A percentile compares a stretch with the other conserved stretches of the same genome.
phyloP scores from a whole-genome alignment of 2,113 vertebrate genomes.

The Amphiprion percula region DNA sequence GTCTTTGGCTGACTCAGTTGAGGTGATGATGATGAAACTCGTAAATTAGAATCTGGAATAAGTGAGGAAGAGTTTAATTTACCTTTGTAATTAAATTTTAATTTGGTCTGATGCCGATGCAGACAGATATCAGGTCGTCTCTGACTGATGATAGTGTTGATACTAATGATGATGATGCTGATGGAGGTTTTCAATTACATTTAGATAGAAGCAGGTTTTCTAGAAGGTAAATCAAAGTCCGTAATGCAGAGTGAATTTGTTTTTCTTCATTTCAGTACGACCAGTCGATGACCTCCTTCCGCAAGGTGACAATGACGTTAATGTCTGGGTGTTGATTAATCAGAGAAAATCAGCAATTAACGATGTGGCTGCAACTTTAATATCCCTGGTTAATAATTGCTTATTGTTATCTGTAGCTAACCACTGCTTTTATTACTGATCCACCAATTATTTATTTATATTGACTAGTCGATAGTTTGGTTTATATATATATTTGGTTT shows the following conservation, averaged over 20 bases:
- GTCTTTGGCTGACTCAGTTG: slow-evolving; percentile 50
- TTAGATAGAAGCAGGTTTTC: background rate
- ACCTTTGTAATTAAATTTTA: background rate
- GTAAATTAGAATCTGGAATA: background rate
- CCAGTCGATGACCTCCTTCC: background rate
- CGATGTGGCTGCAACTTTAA: background rate
- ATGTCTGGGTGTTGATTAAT: slow-evolving; percentile 12
- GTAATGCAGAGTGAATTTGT: background rate
- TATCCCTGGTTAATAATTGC: background rate
- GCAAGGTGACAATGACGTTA: slow-evolving; percentile 49
- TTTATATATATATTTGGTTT: too few species aligned
- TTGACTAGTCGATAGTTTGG: background rate
- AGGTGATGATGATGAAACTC: slow-evolving; percentile 47
- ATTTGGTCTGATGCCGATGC: background rate
- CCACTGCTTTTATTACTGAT: background rate
- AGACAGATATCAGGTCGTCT: fast-evolving
- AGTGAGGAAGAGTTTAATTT: background rate
- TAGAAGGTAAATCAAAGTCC: background rate
- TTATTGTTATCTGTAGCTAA: background rate
- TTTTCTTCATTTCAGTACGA: slow-evolving; percentile 64
- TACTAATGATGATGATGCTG: background rate
- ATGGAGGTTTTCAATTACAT: background rate
- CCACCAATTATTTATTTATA: background rate
- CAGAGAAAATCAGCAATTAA: background rate
- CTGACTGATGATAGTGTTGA: background rate